These are phyloP conservation scores for Canis aureus DNA, from an alignment of 2,113 vertebrate species.

Conservation along the genomic window DNA sequence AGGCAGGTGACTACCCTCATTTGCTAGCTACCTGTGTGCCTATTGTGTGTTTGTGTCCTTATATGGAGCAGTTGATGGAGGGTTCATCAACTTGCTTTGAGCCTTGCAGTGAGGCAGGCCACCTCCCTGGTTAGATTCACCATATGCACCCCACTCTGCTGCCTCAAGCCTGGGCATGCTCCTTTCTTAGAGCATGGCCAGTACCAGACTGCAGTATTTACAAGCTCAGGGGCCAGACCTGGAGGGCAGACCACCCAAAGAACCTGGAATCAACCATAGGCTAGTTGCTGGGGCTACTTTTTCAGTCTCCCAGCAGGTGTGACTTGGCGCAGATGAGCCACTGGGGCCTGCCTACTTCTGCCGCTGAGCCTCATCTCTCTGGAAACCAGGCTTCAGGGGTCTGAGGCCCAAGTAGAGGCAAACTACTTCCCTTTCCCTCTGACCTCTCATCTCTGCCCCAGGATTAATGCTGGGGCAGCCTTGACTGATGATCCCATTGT, in stretches of 20 bases:
- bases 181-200: neutral
- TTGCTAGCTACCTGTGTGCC: fast-evolving
- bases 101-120: neutral
- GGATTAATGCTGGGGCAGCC: neutral
- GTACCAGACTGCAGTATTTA: neutral
- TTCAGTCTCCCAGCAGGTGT: neutral
- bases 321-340: neutral
- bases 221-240: neutral
- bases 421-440: neutral
- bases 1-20: fast-evolving
- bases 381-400: neutral
- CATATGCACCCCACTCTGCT: neutral
- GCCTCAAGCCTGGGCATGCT: neutral
- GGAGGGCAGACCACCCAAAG: neutral
- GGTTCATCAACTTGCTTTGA: neutral
- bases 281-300: neutral
- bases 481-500: neutral
- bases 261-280: neutral
- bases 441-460: neutral
- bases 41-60: neutral
- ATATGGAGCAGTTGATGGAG: too few species aligned
- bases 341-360: neutral
- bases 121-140: neutral
- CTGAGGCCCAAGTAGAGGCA: neutral
- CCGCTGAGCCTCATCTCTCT: neutral